These are phyloP conservation scores for Ligdia adustata DNA, from an alignment of 2,888 invertebrate genomes.

Conservation along the genomic window DNA sequence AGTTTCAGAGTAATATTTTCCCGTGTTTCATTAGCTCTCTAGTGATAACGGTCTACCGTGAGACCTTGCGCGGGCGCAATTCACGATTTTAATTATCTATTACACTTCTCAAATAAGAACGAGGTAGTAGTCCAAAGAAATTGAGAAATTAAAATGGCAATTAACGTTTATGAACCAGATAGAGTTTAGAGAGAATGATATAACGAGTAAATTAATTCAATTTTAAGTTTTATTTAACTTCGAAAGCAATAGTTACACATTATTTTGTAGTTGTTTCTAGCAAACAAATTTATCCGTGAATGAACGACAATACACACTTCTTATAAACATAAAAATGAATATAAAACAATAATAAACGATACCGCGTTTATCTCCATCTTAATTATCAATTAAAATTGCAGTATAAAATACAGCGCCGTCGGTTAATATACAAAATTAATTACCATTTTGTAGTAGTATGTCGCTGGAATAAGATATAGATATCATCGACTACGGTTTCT, in stretches of 20 bases:
- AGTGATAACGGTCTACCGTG: slow-evolving; percentile 55
- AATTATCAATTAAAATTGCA: slow-evolving; percentile 16
- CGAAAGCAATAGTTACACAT: too few species aligned
- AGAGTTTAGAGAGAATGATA: too few species aligned
- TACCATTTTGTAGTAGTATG: slow-evolving; percentile 53
- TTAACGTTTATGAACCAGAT: too few species aligned
- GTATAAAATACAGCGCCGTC: slow-evolving; percentile 6
- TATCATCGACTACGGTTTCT: slow-evolving; percentile 63
- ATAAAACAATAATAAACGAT: slow-evolving; percentile 3
- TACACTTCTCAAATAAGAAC: slow-evolving; percentile 27
- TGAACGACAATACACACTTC: neutral
- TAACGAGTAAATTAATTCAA: too few species aligned
- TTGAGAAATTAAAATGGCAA: neutral
- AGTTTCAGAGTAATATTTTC: slow-evolving; percentile 35
- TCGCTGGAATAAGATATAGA: slow-evolving; percentile 54
- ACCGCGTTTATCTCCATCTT: slow-evolving; percentile 1
- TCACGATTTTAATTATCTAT: slow-evolving; percentile 48
- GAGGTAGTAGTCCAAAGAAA: too few species aligned
- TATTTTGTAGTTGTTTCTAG: too few species aligned
- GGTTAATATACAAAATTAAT: slow-evolving; percentile 52
- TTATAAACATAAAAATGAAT: neutral
- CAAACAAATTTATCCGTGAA: neutral
- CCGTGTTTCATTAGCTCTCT: slow-evolving; percentile 51
- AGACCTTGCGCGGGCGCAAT: slow-evolving; percentile 44
- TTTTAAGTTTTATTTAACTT: too few species aligned